Base-by-base conservation (phyloP, 2,888 invertebrate genomes). In the Caradrina kadenii region DNA sequence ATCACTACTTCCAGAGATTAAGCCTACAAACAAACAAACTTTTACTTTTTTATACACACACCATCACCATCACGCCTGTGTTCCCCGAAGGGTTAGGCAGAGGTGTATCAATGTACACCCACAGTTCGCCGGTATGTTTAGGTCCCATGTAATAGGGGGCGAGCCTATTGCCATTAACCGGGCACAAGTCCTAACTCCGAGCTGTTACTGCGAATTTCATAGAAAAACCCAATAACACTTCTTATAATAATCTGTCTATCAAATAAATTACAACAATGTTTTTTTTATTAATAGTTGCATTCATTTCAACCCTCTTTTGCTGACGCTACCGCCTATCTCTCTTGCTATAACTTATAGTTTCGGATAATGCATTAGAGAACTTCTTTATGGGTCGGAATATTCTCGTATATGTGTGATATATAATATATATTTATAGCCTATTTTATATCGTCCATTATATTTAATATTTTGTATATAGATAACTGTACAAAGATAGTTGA, bases 351-450 rank as follows among this genome's bases (percentile, higher is more conserved):
- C 93, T 95, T 95, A 95, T 93, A 94, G 94, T 95, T 95, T 95
- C 90, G 93, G 95, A 95, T 95, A 95, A 95, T 95, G 94, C 95
- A 95, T 95, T 95, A 94, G 93, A 91, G 90, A 94, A 95, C 88
- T 94, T 94, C 94, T 95, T 94, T 95, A 95, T 94, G 91, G 93
- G 88, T 83, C 79, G 84, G 91, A 93, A 94, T 93, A 94, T 93
- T 93, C 91, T 88, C 89, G 88, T 94, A 91, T 90, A 84, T 88
- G 87, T 91, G 88, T 70, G 63, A 76, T 76, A 73, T 73, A 73
- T 73, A 89, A 90, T 88, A 91, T 88, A 88, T 86, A 85, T 86
- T 85, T 86, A 83, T 86, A 72, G 72, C 69, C 63, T 73, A 80
- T 75, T 79, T 81, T 79, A 77, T 79, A 72, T 58, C 74, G 22